Evolutionary conservation across 2,797 vertebrate species (phyloP), one percentile per base, ranked within the genome.

Genomic region (Protonibea diacanthus): DNA sequence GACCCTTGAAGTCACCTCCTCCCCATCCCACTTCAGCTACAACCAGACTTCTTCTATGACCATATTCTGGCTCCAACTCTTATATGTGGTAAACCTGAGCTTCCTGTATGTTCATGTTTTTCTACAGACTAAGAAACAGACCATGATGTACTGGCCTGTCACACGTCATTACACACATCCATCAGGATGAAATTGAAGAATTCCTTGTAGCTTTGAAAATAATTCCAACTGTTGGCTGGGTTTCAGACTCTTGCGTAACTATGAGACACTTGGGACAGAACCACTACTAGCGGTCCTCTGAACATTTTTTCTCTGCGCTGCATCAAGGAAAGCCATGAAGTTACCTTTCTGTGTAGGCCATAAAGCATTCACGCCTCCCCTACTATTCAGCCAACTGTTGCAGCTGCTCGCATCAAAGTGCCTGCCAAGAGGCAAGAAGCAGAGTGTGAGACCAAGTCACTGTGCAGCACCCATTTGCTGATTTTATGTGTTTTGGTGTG

Each of bases 111-210:
- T 57, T n/a, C 20, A 25, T 72, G 23, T 73, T 63, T 53, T 73
- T 69, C 47, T 57, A 38, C 42, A 60, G 21, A 60, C 51, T 40
- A n/a, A 23, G 9, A 9, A 10, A 67, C 71, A 33, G 38, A 71
- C 45, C 53, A 13, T 49, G 45, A 57, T 27, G 55, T 59, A 69
- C 55, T 4, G 29, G 33, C 29, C 38, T 65, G 40, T 69, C 58
- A 4, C 12, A 27, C 75, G 5, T 61, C 52, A 55, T 70, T 60
- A 58, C 64, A 49, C 48, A 77, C 53, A 55, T 44, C 73, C 80
- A 76, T 81, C 18, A 81, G 40, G 40, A 81, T 25, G 55, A 86
- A 81, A 73, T 47, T 57, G 21, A 80, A 75, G 48, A 68, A 75
- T 40, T 55, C 56, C 21, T 64, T 69, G n/a, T 56, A 51, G 42